These are phyloP conservation scores for Siniperca undulata DNA, from an alignment of 2,797 vertebrate genomes.

Conservation along the genomic window DNA sequence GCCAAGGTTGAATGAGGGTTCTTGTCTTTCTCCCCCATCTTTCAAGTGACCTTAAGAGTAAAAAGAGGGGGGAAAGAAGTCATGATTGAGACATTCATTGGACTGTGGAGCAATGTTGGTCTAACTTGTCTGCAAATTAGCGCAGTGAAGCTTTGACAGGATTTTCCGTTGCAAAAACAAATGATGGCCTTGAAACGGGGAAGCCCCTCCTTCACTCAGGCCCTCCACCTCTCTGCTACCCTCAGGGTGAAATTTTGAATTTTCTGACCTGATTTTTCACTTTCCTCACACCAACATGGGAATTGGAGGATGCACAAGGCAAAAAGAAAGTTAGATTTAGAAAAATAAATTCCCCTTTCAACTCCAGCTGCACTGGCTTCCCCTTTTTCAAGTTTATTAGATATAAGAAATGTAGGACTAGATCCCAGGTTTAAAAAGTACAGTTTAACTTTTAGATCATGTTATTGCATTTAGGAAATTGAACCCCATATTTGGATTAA, in stretches of 20 bases:
- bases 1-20: conserved; percentile 31
- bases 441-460: background rate
- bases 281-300: background rate
- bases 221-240: background rate
- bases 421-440: background rate
- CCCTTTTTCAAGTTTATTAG: background rate
- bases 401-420: background rate
- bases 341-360: background rate
- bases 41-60: conserved; percentile 33
- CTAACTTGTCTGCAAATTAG: conserved; percentile 35
- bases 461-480: background rate
- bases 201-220: conserved; percentile 14
- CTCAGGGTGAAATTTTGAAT: background rate
- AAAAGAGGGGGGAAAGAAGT: background rate
- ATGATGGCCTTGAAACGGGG: conserved; percentile 46
- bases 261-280: background rate
- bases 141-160: conserved; percentile 22
- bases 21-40: conserved; percentile 21
- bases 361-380: background rate
- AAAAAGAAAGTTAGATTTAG: background rate
- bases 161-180: conserved; percentile 56
- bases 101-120: background rate
- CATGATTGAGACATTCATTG: conserved; percentile 20
- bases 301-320: background rate
- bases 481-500: background rate